These are phyloP conservation scores for Eospalax fontanierii DNA, from an alignment of 2,797 vertebrate species.

Conservation along the genomic window DNA sequence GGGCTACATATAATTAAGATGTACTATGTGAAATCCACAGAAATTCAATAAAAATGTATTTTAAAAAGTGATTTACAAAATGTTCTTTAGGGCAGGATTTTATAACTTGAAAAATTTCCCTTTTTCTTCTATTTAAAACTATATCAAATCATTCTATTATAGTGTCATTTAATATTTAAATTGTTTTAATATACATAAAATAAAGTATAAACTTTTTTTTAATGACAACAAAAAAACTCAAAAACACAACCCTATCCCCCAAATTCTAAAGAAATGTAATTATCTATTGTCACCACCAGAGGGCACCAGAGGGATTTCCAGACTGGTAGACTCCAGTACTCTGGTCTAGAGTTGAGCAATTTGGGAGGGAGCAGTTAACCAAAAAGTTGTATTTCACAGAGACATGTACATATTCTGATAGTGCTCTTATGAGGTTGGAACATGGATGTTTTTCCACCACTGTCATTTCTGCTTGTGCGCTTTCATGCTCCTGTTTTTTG, in stretches of 20 bases:
- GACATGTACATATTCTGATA: neutral
- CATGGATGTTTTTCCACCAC: neutral
- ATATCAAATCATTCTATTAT: neutral
- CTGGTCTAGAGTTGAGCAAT: neutral
- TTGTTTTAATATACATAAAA: neutral
- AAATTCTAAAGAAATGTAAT: neutral
- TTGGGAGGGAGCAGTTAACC: neutral
- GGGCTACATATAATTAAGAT: no score
- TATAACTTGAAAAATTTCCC: neutral
- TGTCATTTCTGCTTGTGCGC: neutral
- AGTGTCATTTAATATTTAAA: neutral
- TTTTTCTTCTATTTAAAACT: neutral
- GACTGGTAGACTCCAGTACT: rapidly evolving
- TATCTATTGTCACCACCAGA: constrained; percentile 48
- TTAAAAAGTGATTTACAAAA: neutral
- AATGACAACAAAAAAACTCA: no score
- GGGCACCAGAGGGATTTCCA: neutral
- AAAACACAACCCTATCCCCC: neutral
- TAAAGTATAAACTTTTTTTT: neutral
- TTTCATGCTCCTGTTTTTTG: neutral
- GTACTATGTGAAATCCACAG: no score
- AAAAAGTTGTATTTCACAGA: neutral
- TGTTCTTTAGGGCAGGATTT: no score
- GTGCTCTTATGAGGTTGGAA: neutral
- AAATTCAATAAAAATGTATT: no score